Conservation (phyloP, 2,888 invertebrate species). For the Stramonita haemastoma region DNA sequence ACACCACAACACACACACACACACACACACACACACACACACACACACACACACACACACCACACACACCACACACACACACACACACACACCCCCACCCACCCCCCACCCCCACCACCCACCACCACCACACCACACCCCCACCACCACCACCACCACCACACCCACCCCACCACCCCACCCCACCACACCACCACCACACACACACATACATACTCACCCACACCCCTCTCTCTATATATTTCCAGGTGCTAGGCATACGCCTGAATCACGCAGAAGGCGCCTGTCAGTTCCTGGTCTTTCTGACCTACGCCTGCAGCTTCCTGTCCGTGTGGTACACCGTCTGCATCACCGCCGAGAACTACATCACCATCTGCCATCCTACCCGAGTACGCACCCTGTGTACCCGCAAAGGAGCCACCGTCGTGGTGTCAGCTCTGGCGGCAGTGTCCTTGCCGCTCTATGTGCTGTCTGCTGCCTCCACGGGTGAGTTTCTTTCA, state of each 20-base stretch:
- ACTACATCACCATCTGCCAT: constrained; percentile 57
- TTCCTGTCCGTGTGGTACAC: constrained; percentile 60
- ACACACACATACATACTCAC: background rate
- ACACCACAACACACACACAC: no score
- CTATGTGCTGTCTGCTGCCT: constrained; percentile 44
- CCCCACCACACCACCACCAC: background rate
- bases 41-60: no score
- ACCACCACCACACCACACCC: no score
- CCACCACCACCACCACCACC: background rate
- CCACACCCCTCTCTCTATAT: background rate
- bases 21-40: no score
- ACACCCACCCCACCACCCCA: background rate
- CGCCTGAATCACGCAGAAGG: constrained; percentile 33
- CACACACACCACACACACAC: no score
- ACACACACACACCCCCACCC: no score
- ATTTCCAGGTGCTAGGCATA: constrained; percentile 23
- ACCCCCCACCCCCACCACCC: no score
- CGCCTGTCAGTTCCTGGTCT: constrained; percentile 50
- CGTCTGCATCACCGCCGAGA: constrained; percentile 57
- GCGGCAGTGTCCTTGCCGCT: constrained; percentile 40
- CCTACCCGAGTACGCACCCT: constrained; percentile 48
- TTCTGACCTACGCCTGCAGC: constrained; percentile 54
- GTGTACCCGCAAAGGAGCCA: constrained; percentile 53
- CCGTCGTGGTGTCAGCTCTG: constrained; percentile 44
- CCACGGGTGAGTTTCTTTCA: constrained; percentile 26